A percentile compares a stretch with the other conserved stretches of the same genome.
Evolutionary conservation across 1,140 invertebrate genomes (phyloP).

Genomic region (Brachionus manjavacas): DNA sequence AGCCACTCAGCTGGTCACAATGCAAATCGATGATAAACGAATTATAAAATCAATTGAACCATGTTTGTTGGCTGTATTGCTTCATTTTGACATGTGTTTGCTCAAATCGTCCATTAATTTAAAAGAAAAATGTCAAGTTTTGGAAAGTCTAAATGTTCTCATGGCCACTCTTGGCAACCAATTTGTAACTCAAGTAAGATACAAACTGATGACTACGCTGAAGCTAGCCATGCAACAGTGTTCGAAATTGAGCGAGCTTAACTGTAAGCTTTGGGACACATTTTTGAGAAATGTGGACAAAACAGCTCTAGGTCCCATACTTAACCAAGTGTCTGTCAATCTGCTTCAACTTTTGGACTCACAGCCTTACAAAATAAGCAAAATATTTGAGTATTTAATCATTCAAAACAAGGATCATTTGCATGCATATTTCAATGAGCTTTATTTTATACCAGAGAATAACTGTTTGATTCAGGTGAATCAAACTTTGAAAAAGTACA

Average conservation of each 20-base stretch:
- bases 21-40: background rate
- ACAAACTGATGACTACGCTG: conserved; percentile 27
- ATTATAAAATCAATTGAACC: conserved; percentile 37
- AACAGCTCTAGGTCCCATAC: conserved; percentile 4
- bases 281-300: conserved; percentile 39
- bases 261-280: conserved; percentile 39
- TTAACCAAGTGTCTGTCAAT: conserved; percentile 27
- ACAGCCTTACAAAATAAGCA: conserved; percentile 41
- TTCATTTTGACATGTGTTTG: conserved; percentile 42
- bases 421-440: conserved; percentile 13
- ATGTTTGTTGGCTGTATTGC: background rate
- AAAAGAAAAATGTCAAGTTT: conserved; percentile 39
- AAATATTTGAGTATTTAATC: conserved; percentile 41
- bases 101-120: conserved; percentile 35
- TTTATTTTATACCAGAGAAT: conserved; percentile 40
- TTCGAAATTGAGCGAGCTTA: conserved; percentile 26
- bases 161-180: background rate
- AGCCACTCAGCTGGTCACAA: background rate
- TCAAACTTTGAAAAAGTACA: conserved; percentile 33
- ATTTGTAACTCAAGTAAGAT: conserved; percentile 26
- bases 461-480: background rate
- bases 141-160: conserved; percentile 35
- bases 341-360: conserved; percentile 14
- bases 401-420: conserved; percentile 37
- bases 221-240: conserved; percentile 39